Evolutionary conservation across 2,113 vertebrate genomes (phyloP), one percentile per base, ranked within the genome.

Genomic region (Tor tambroides): DNA sequence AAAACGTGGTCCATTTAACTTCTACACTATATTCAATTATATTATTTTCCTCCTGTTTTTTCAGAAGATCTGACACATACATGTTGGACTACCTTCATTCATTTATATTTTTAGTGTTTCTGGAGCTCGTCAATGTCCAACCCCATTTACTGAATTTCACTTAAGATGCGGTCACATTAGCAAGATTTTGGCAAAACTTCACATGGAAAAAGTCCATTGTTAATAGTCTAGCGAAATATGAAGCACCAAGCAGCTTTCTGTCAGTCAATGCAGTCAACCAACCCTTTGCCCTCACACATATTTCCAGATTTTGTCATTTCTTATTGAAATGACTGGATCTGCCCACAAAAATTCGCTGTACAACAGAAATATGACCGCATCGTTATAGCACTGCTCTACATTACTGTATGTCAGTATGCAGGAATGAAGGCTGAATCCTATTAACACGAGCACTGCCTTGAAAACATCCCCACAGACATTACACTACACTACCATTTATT

Each of bases 401-500:
- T 61, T 10, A 12, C 43, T 10, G 41, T 43, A 11, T 9, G 21
- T 23, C 65, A 74, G 21, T 74, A 74, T 43, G 69, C 35, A 32
- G 35, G 35, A 72, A 41, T 11, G 71, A 74, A 43, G 71, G 71
- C 71, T n/a, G 19, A 74, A 41, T 41, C 71, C 19, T 11, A 41
- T 74, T 74, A 74, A n/a, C 10, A 74, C 2, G 10, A 74, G 35
- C 35, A 6, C 71, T 14, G 35, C 35, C 35, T 35, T n/a, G 21
- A 21, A 74, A 74, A n/a, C 38, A 74, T 43, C 71, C 71, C 35
- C 71, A 41, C 71, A 74, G 71, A 41, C 21, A 74, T 38, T 43
- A 3, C 43, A 43, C 35, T 43, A 3, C 43, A 43, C 35, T 14
- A 77, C 41, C 74, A 77, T 77, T 77, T 77, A 77, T 49, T 77